Evolutionary conservation across 2,113 vertebrate species (phyloP), one percentile per base, ranked within the genome.

Genomic region (Prietella phreatophila): DNA sequence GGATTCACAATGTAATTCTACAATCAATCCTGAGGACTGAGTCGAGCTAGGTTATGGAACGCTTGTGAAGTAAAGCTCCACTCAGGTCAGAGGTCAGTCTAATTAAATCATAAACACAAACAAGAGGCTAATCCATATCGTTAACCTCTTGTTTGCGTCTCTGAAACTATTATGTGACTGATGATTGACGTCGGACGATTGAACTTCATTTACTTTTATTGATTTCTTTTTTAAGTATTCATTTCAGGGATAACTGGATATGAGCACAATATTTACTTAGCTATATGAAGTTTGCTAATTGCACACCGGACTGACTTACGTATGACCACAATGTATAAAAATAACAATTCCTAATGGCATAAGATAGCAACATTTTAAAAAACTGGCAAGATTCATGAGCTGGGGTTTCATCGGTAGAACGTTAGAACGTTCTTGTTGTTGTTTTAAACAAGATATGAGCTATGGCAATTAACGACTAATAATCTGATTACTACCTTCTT

Each of bases 41-140:
- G 92, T 92, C 92, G 91, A 95, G 95, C 95, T 95, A 94, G 91
- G 95, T 94, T 91, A 91, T 92, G 92, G 91, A 92, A 92, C 91
- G 92, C 91, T 92, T 93, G 92, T 91, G 84, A 90, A 33, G 91
- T 91, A 87, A 90, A 86, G 90, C 91, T 93, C 93, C 90, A 91
- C 91, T 33, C 73, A 93, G 94, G 94, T 89, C 94, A 95, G 88
- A 93, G 94, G 95, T 92, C 94, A 93, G 94, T 94, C 93, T 94
- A 94, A 95, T 96, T 95, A 93, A 95, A 95, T 92, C 89, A 93
- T 91, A 93, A 91, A n/a, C 90, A 93, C 92, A 95, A 95, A 95
- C 93, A 93, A 89, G 89, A 90, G 93, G 94, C 93, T 93, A 94
- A 94, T 93, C 92, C 93, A 89, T 84, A 15, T 90, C 91, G 91